A percentile compares a stretch with the other conserved stretches of the same genome.
These are phyloP conservation scores for Adelphocoris suturalis DNA, from an alignment of 2,888 invertebrate species.

Conservation along the genomic window DNA sequence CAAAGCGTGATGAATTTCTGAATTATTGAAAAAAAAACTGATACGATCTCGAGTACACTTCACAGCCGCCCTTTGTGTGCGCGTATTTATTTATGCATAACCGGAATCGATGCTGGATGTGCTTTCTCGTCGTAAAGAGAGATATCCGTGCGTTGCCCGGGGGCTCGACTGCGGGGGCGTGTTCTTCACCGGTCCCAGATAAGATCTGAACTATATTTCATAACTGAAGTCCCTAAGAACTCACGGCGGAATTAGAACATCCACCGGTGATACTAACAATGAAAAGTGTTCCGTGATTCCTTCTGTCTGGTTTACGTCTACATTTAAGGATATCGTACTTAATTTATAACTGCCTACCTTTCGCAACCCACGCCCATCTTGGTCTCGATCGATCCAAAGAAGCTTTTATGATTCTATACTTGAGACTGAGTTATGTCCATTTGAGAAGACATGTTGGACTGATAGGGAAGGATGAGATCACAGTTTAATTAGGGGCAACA, in stretches of 20 bases:
- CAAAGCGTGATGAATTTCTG: neutral
- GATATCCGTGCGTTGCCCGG: constrained; percentile 21
- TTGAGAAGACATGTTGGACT: too few relatives aligned
- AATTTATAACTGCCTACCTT: neutral
- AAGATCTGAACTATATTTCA: neutral
- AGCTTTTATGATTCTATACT: neutral
- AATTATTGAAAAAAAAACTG: neutral
- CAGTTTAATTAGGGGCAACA: too few relatives aligned
- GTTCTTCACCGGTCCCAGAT: neutral
- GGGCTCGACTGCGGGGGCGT: constrained; percentile 20
- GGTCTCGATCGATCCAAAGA: neutral
- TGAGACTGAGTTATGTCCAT: neutral
- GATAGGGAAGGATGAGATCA: too few relatives aligned
- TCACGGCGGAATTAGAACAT: neutral
- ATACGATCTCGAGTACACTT: neutral
- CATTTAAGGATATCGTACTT: neutral
- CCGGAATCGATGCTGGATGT: neutral
- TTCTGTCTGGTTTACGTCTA: neutral
- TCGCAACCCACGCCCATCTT: neutral
- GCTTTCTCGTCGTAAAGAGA: neutral
- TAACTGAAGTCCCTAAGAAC: neutral
- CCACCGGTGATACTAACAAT: neutral
- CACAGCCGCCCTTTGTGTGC: neutral
- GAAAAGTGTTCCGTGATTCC: neutral
- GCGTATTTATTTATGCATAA: constrained; percentile 4